Conservation (phyloP, 2,888 invertebrate species). For the Molorchus minor region DNA sequence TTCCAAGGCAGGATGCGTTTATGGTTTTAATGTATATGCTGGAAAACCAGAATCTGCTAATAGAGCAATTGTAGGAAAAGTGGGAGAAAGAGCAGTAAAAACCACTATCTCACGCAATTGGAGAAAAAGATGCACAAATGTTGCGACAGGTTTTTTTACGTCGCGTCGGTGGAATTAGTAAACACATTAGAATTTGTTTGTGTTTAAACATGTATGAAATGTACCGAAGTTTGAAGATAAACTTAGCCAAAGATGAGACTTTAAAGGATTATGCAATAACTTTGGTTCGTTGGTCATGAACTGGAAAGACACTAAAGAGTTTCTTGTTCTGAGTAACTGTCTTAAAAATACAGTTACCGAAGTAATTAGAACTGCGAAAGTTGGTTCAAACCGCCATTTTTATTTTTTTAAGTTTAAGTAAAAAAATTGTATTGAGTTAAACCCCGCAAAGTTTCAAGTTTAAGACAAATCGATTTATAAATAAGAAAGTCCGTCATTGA, state of each 20-base stretch:
- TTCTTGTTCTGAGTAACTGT: neutral
- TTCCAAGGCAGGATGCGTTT: neutral
- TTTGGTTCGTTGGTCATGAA: neutral
- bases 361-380: neutral
- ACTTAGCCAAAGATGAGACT: neutral
- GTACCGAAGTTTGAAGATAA: neutral
- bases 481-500: no score
- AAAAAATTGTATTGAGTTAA: no score
- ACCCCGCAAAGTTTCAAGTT: no score
- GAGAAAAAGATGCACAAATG: neutral
- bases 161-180: neutral
- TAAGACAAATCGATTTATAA: no score
- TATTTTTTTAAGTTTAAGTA: no score
- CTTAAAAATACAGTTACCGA: neutral
- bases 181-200: neutral
- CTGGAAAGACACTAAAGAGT: neutral
- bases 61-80: neutral
- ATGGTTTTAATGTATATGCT: neutral
- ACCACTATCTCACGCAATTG: neutral
- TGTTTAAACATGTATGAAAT: neutral
- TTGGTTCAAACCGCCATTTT: neutral
- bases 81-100: neutral
- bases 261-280: neutral
- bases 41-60: neutral
- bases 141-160: neutral